Base-by-base conservation (phyloP, 2,888 invertebrate genomes). In the Temnothorax unifasciatus region DNA sequence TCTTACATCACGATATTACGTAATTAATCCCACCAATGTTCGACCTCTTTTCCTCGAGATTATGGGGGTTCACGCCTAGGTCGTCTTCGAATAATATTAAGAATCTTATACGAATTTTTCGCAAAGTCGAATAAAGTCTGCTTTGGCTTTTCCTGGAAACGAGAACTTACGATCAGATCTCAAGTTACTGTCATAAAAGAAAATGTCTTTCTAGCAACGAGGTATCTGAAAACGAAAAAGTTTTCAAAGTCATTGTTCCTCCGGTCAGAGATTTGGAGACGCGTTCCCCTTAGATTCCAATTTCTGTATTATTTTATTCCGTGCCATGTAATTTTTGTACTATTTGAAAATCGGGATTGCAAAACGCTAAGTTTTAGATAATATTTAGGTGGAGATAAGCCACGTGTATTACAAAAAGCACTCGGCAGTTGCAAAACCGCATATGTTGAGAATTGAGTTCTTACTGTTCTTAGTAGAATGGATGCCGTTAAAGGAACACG, bases 401-500 rank as follows among this genome's bases (percentile, higher is more conserved):
- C 52, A 0, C 15, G n/a, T 47, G 21, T 11, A n/a, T 0, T 29
- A 25, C 13, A 29, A 34, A 34, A 59, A 61, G 4, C 61, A 71
- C 21, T 54, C n/a, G 41, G 29, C 29, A 61, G n/a, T 74, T 74
- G n/a, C 44, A 47, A 59, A 59, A 59, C 25, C 29, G 13, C n/a
- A 5, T 29, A n/a, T 44, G 66, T 74, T 74, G 13, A 59, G 13
- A 74, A 59, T 44, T n/a, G 11, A 61, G 9, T 59, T 29, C 29
- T 29, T 29, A 29, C 29, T 29, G 29, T 3, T 74, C 66, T 66
- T 29, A 61, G n/a, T 34, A n/a, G 25, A 34, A 61, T 44, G 18
- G 15, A n/a, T 44, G 2, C 41, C n/a, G 29, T 59, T 59, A 74
- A 74, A 74, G 61, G 44, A 61, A 74, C 29, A 59, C 11, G 57